phyloP scores from a whole-genome alignment of 2,797 vertebrate genomes.

The Euthynnus affinis region DNA sequence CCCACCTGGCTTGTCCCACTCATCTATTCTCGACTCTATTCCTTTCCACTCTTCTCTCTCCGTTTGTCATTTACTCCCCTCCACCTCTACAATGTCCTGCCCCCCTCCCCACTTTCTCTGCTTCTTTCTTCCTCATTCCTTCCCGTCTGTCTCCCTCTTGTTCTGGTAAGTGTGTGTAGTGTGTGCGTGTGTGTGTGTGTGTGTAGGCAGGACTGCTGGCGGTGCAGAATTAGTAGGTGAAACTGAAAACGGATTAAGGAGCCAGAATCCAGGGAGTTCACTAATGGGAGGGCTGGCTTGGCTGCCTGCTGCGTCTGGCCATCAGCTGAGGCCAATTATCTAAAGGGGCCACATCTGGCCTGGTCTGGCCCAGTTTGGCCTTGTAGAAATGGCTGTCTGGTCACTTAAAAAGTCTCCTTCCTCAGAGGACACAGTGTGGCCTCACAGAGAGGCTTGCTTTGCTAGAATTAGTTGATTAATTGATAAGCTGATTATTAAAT shows the following conservation, averaged over 20 bases:
- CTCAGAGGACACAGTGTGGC: conserved; percentile 4
- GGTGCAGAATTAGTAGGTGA: conserved; percentile 71
- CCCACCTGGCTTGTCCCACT: conserved; percentile 42
- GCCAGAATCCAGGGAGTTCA: conserved; percentile 65
- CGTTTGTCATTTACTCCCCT: conserved; percentile 37
- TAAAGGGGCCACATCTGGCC: conserved; percentile 70
- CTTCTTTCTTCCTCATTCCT: conserved; percentile 34
- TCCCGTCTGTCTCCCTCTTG: conserved; percentile 29
- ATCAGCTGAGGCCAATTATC: conserved; percentile 76
- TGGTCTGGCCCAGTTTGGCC: conserved; percentile 37
- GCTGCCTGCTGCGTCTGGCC: conserved; percentile 65
- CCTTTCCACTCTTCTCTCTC: conserved; percentile 25
- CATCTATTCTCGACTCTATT: conserved; percentile 42
- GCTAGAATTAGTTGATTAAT: conserved; percentile 1
- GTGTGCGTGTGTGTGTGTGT: conserved; percentile 29
- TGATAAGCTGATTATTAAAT: neutral
- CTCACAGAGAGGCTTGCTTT: neutral
- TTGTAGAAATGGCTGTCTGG: conserved; percentile 36
- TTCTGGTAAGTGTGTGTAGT: conserved; percentile 2
- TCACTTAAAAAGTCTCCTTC: conserved; percentile 24
- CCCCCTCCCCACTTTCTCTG: conserved; percentile 16
- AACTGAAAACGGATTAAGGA: conserved; percentile 72
- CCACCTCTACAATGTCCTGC: conserved; percentile 21
- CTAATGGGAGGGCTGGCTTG: conserved; percentile 64
- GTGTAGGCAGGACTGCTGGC: conserved; percentile 40